Evolutionary conservation across 2,797 vertebrate species (phyloP).

Genomic region (Schizopygopsis pylzovi): DNA sequence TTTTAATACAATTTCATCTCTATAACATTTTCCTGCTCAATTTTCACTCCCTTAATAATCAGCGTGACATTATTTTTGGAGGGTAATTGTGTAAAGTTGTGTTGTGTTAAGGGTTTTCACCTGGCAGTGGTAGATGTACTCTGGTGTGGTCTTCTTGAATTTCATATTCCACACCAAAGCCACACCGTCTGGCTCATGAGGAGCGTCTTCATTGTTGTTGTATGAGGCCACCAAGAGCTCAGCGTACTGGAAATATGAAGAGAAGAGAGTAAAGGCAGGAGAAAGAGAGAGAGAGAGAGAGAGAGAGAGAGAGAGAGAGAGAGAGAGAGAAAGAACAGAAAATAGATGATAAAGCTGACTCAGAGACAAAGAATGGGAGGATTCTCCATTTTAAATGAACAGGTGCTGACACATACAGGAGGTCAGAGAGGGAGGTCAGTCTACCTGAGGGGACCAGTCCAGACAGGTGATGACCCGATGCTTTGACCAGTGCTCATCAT

Average conservation of each 20-base stretch:
- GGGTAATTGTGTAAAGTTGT: not conserved
- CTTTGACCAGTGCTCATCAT: conserved; percentile 97
- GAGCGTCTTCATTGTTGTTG: conserved; percentile 96
- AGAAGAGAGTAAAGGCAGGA: conserved; percentile 13
- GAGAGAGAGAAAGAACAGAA: not conserved
- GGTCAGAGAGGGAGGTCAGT: conserved; percentile 53
- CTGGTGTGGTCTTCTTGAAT: conserved; percentile 96
- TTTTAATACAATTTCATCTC: not conserved
- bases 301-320: conserved; percentile 22
- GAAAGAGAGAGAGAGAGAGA: conserved; percentile 22
- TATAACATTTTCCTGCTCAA: not conserved
- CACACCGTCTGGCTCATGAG: conserved; percentile 95
- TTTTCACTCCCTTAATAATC: not conserved
- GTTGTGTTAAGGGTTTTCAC: conserved; percentile 70
- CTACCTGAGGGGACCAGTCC: conserved; percentile 97
- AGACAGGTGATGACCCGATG: conserved; percentile 96
- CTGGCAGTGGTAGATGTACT: conserved; percentile 98
- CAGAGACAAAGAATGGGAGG: conserved; percentile 25
- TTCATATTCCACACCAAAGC: conserved; percentile 98
- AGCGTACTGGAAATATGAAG: conserved; percentile 81
- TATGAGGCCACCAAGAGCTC: conserved; percentile 97
- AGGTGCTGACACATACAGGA: conserved; percentile 45
- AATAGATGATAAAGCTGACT: not conserved
- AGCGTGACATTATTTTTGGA: not conserved
- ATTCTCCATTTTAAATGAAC: conserved; percentile 35